A percentile compares a stretch with the other conserved stretches of the same genome.
phyloP scores from a whole-genome alignment of 1,140 invertebrate species.

The Heliconius hermathena region DNA sequence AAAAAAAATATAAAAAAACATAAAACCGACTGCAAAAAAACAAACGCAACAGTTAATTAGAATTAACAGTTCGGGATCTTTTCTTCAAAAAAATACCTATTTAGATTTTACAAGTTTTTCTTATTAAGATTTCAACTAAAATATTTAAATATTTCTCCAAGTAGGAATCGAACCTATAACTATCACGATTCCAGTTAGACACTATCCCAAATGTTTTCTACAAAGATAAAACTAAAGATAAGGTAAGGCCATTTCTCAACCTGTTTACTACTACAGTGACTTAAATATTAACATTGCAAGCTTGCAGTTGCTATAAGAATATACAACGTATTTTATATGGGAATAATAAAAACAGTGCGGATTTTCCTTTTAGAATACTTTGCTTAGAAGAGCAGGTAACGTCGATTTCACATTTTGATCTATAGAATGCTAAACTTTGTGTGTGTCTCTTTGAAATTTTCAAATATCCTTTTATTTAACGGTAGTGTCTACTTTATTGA shows the following conservation, averaged over 20 bases:
- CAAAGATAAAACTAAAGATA: background rate
- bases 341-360: constrained; percentile 3
- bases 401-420: background rate
- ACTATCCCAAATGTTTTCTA: too few species aligned
- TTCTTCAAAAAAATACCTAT: too few species aligned
- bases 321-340: constrained; percentile 8
- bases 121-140: too few species aligned
- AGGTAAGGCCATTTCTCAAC: background rate
- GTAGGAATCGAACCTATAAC: too few species aligned
- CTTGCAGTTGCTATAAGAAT: background rate
- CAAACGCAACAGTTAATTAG: too few species aligned
- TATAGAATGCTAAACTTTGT: background rate
- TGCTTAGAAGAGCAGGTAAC: background rate
- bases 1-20: too few species aligned
- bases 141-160: too few species aligned
- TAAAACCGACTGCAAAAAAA: too few species aligned
- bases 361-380: background rate
- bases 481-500: background rate
- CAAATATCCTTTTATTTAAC: background rate
- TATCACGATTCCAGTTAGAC: too few species aligned
- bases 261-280: background rate
- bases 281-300: constrained; percentile 9
- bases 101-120: too few species aligned
- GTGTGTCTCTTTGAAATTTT: background rate
- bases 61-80: too few species aligned